Conservation (phyloP, 1,140 invertebrate species). For the Neotoxoptera formosana region DNA sequence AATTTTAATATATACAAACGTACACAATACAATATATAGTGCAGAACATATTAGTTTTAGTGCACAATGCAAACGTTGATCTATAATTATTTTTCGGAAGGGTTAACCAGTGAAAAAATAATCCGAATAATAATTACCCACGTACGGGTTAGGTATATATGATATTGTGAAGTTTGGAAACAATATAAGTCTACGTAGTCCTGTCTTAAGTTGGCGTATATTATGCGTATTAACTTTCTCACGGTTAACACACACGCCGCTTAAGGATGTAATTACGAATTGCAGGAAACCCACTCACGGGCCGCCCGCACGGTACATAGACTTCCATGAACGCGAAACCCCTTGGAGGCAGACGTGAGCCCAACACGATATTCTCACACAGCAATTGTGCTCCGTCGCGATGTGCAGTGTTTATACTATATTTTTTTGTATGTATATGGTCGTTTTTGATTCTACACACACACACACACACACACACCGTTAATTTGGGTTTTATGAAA, state of each 20-base stretch:
- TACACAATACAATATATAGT: not conserved
- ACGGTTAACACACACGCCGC: conserved; percentile 18
- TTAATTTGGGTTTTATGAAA: conserved; percentile 42
- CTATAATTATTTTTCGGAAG: not conserved
- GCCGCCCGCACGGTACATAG: too few relatives aligned
- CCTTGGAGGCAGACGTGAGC: conserved; percentile 42
- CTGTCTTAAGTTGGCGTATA: not conserved
- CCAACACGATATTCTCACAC: not conserved
- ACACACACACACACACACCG: conserved; percentile 32
- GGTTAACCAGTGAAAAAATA: not conserved
- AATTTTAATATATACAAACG: not conserved
- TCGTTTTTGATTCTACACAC: conserved; percentile 22
- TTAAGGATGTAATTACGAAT: conserved; percentile 49
- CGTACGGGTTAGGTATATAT: too few relatives aligned
- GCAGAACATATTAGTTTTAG: not conserved
- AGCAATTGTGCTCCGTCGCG: not conserved
- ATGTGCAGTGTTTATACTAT: not conserved
- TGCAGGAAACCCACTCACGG: conserved; percentile 39
- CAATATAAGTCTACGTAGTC: conserved; percentile 8
- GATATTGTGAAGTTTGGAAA: not conserved
- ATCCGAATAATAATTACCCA: not conserved
- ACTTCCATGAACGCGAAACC: conserved; percentile 14
- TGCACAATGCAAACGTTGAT: not conserved
- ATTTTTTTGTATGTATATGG: conserved; percentile 2
- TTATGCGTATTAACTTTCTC: conserved; percentile 37